Base-by-base conservation (phyloP, 2,113 vertebrate genomes). In the Drymodes brunneopygia region DNA sequence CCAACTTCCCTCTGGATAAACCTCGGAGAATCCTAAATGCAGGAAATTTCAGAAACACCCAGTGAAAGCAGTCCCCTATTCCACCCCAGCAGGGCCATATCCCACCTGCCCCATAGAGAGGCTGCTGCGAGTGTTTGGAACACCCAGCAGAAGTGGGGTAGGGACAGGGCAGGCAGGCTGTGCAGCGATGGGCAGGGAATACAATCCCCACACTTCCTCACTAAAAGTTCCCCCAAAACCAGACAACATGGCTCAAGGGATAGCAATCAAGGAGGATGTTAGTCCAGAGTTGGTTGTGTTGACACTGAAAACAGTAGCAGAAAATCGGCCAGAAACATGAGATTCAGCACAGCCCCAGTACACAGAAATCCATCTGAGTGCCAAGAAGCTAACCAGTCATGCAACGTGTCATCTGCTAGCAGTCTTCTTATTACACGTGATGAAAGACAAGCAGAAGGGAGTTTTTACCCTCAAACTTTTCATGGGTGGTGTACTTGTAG, bases 341-440 rank as follows among this genome's bases (percentile, higher is more conserved):
- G 89, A 75, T 50, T 87, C 71, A 80, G 69, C 61, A 36, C 35
- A 74, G 40, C 18, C 45, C 36, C 45, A 40, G 84, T 19, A 74
- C 29, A 58, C 78, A 92, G 74, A 93, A 79, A 88, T 47, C 64
- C 15, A 51, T 56, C 71, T 28, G 38, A 58, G 85, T 85, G 87
- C 93, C 90, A 95, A 90, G 81, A 85, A 85, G 47, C 65, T 65
- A 94, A 77, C 79, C 72, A 71, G 93, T 88, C 85, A 83, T 83
- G 86, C 79, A 80, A 86, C 1, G 40, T 83, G 81, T 86, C 79
- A 92, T 88, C 86, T 48, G 79, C 67, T 73, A 73, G 72, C 87
- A 92, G 93, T 45, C 51, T 93, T 44, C 25, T 95, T 56, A 94
- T 96, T 96, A 95, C 71, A 86, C 0, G 0, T 56, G 81, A 70